Evolutionary conservation across 2,113 vertebrate species (phyloP).

Genomic region (Podarcis muralis): DNA sequence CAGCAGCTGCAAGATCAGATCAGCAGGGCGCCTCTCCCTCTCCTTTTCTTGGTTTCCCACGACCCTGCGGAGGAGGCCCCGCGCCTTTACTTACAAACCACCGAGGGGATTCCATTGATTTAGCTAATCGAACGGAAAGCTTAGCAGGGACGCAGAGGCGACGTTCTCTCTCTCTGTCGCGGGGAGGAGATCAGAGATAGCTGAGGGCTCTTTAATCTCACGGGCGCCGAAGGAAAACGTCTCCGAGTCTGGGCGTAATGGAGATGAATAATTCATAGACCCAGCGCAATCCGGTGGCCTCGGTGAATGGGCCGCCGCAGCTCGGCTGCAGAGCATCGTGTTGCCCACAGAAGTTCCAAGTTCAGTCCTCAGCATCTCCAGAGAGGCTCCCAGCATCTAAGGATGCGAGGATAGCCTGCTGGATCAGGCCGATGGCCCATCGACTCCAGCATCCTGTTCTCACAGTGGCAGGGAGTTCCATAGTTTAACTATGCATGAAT

Average conservation of each 20-base stretch:
- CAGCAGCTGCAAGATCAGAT: neutral
- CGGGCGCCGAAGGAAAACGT: neutral
- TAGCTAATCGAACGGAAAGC: neutral
- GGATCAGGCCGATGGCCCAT: no score
- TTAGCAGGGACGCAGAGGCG: neutral
- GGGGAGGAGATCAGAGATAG: neutral
- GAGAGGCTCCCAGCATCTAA: no score
- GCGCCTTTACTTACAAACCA: neutral
- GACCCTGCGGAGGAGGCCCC: neutral
- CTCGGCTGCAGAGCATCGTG: no score
- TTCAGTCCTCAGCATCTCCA: no score
- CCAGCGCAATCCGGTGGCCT: no score
- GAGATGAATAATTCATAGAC: neutral
- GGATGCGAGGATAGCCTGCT: no score
- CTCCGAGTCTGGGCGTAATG: neutral
- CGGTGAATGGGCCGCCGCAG: no score
- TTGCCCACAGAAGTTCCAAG: no score
- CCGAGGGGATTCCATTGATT: neutral
- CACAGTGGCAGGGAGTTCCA: no score
- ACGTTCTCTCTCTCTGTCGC: neutral
- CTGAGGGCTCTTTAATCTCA: neutral
- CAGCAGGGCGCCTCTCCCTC: neutral
- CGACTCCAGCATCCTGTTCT: no score
- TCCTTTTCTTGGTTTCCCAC: neutral
- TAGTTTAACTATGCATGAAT: no score